A percentile compares a stretch with the other conserved stretches of the same genome.
Conservation (phyloP, 2,888 invertebrate species). For the Busseola fusca region DNA sequence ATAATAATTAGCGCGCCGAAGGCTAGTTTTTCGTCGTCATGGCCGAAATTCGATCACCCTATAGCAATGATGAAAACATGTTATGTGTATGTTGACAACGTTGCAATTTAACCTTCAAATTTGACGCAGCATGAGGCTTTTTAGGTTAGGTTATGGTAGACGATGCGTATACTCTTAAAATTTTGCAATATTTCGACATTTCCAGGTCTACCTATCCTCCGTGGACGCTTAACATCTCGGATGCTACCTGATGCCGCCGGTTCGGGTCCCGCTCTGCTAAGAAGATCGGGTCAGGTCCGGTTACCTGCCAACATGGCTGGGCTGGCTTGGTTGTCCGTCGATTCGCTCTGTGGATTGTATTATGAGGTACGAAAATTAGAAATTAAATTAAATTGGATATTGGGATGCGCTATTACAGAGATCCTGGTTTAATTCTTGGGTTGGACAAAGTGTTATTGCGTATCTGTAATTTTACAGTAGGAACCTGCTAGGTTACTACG, state of each 20-base stretch:
- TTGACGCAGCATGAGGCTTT: neutral
- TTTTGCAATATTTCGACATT: neutral
- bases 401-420: no score
- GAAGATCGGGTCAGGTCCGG: conserved; percentile 87
- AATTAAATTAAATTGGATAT: no score
- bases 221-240: conserved; percentile 91
- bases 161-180: neutral
- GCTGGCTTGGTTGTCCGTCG: conserved; percentile 95
- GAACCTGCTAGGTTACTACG: no score
- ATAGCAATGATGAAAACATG: neutral
- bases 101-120: conserved; percentile 2
- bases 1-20: no score
- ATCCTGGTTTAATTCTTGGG: no score
- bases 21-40: no score
- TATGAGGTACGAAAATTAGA: conserved; percentile 90
- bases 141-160: neutral
- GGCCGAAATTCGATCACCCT: no score
- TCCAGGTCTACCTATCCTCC: conserved; percentile 88
- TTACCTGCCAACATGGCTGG: conserved; percentile 90
- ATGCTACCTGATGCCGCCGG: conserved; percentile 93
- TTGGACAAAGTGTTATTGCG: no score
- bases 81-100: neutral
- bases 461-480: no score
- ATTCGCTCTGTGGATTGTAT: conserved; percentile 94
- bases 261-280: conserved; percentile 91